Percentiles rank a stretch among this genome's conserved stretches.
Conservation (phyloP, 1,140 invertebrate genomes). For the Zaprionus ornatus region DNA sequence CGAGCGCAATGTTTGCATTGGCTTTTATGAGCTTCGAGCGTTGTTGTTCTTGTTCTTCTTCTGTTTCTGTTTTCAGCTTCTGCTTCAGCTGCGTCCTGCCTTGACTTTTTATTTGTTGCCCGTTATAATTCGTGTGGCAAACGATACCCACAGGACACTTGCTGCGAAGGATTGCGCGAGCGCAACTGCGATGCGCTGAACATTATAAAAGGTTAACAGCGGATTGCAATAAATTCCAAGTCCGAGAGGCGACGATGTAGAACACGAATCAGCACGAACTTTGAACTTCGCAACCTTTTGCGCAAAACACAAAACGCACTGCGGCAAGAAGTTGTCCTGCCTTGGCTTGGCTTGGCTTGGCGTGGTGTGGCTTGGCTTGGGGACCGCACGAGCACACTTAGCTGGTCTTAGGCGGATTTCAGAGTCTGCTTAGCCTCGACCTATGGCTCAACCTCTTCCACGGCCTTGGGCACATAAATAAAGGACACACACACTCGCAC, state of each 20-base stretch:
- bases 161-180: constrained; percentile 63
- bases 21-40: constrained; percentile 47
- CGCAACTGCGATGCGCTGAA: constrained; percentile 49
- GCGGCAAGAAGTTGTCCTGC: background rate
- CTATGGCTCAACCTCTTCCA: background rate
- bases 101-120: constrained; percentile 40
- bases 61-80: background rate
- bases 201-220: constrained; percentile 46
- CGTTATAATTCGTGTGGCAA: constrained; percentile 39
- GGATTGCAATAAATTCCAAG: constrained; percentile 56
- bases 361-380: too few species aligned
- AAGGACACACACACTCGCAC: constrained; percentile 9
- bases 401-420: constrained; percentile 1
- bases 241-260: background rate
- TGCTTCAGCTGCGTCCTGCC: background rate
- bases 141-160: constrained; percentile 65
- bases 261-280: constrained; percentile 38
- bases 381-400: too few species aligned
- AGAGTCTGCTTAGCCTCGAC: background rate
- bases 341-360: too few species aligned
- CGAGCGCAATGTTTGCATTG: constrained; percentile 26
- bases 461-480: constrained; percentile 29
- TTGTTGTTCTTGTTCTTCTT: constrained; percentile 5
- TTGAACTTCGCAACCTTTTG: constrained; percentile 33
- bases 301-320: background rate